Conservation (phyloP, 1,140 invertebrate species). For the Argopecten irradians region DNA sequence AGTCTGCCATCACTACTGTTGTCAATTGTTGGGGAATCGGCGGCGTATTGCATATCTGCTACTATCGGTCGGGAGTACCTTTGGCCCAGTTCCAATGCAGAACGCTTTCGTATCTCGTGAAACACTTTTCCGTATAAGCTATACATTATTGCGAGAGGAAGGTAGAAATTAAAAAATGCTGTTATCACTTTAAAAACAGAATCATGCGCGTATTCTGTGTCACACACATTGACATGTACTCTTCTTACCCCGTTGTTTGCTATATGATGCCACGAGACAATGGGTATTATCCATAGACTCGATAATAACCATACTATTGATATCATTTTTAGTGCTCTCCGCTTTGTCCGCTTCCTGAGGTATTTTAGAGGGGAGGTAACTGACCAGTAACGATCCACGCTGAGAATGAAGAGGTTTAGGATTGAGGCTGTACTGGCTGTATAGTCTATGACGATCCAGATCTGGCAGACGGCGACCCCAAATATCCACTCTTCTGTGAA, state of each 20-base stretch:
- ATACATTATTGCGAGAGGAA: conserved; percentile 80
- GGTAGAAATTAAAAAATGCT: conserved; percentile 80
- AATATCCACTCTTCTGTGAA: conserved; percentile 81
- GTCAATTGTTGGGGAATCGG: conserved; percentile 44
- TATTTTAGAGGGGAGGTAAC: conserved; percentile 82
- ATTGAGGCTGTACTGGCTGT: conserved; percentile 83
- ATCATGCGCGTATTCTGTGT: conserved; percentile 80
- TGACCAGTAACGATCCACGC: conserved; percentile 77
- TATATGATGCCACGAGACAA: conserved; percentile 79
- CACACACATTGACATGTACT: conserved; percentile 76
- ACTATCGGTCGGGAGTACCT: conserved; percentile 39
- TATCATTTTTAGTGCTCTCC: conserved; percentile 79
- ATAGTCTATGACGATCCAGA: conserved; percentile 80
- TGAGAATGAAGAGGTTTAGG: conserved; percentile 81
- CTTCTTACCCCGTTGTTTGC: conserved; percentile 69
- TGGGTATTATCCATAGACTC: conserved; percentile 79
- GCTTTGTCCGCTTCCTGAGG: conserved; percentile 80
- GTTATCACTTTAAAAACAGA: conserved; percentile 79
- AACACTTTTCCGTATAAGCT: conserved; percentile 80
- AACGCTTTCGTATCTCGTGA: conserved; percentile 78
- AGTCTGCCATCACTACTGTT: conserved; percentile 52
- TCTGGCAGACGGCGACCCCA: conserved; percentile 79
- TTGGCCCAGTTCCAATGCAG: conserved; percentile 76
- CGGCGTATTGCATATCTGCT: conserved; percentile 24
- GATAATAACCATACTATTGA: conserved; percentile 79